Conservation (phyloP, 2,797 vertebrate genomes). For the Poecile montanus region DNA sequence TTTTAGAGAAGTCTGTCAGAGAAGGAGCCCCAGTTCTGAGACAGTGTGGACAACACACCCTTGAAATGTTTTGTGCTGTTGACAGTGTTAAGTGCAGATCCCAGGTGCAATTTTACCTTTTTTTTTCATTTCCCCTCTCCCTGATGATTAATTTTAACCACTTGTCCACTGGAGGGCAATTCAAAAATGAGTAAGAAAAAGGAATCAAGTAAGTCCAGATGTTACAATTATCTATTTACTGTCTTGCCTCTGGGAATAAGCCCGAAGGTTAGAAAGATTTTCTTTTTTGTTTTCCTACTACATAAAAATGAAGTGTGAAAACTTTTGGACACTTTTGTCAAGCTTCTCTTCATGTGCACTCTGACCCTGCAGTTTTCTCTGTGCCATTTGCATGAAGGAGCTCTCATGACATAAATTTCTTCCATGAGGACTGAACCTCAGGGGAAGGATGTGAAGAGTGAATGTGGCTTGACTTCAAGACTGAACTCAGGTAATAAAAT, state of each 20-base stretch:
- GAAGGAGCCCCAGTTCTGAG: conserved; percentile 11
- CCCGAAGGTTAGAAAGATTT: not conserved
- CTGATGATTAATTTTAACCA: not conserved
- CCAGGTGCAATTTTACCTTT: not conserved
- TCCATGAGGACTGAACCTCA: not conserved
- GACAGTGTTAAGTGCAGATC: conserved; percentile 15
- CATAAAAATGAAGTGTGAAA: not conserved
- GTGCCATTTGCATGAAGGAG: not conserved
- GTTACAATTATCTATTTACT: conserved; percentile 51
- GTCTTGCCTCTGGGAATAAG: conserved; percentile 26
- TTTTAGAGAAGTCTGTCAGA: conserved; percentile 68
- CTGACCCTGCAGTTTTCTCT: not conserved
- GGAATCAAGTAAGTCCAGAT: conserved; percentile 28
- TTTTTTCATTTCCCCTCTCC: not conserved
- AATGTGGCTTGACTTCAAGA: not conserved
- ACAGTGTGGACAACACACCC: not conserved
- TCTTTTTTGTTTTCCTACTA: not conserved
- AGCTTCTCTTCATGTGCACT: not conserved
- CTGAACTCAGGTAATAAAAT: not conserved
- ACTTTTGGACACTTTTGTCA: not conserved
- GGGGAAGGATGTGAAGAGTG: not conserved
- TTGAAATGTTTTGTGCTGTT: conserved; percentile 9
- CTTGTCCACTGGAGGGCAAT: conserved; percentile 1
- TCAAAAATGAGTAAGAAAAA: not conserved
- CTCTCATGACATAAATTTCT: not conserved